Base-by-base conservation (phyloP, 2,888 invertebrate genomes). In the Peribatodes rhomboidaria region DNA sequence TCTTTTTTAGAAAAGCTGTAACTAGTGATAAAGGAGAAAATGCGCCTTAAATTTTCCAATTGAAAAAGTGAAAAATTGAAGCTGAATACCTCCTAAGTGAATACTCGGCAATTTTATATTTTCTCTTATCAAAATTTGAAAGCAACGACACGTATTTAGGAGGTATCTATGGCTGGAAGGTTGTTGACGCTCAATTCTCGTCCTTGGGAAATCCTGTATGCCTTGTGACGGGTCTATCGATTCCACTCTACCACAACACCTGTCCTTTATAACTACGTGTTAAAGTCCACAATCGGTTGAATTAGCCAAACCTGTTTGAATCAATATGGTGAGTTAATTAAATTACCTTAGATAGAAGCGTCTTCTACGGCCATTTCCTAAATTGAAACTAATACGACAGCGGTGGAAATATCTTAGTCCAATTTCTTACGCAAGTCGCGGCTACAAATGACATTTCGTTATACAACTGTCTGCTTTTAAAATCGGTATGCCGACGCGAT, bases 211-310 rank as follows among this genome's bases (percentile, higher is more conserved):
- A 20, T 52, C 22, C 52, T 52, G 18, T 50, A 0, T 20, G 13
- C 6, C 20, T 35, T 11, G 35, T 50, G 50, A 50, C 49, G 49
- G 18, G 18, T 20, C 22, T 22, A 52, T 20, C 37, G 52, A 37
- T 52, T 52, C 20, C n/a, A n/a, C 14, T 16, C 33, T 50, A 14
- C 8, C 14, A 0, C 31, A 18, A 50, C 50, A 50, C 35, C 8
- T 47, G 14, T 31, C 11, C 60, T 65, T 39, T 73, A 64, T 44
- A n/a, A n/a, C 66, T 2, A 27, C 6, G 55, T 10, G 46, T 41
- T 71, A 68, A 68, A 55, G 61, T 44, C 22, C 47, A 64, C 2
- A 44, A 44, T 44, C 2, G 44, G 22, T 11, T 13, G 13, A 44
- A 22, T 44, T 2, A 13, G 20, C 1, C 44, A 2, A 22, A n/a